Evolutionary conservation across 2,888 invertebrate species (phyloP).

Genomic region (Frankliniella fusca): DNA sequence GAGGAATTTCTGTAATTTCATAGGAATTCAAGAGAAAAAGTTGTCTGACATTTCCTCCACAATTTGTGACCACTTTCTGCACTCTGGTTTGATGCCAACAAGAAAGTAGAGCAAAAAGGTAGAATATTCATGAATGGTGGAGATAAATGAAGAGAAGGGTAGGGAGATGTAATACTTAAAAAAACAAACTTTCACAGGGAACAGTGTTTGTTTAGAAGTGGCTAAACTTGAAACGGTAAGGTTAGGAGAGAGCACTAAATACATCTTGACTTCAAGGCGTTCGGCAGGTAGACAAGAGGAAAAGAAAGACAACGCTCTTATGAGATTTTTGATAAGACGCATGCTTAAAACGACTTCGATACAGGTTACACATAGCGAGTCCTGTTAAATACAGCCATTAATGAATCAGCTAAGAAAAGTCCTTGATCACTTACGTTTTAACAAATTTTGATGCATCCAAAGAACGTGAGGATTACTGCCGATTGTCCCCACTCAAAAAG

Average conservation of each 20-base stretch:
- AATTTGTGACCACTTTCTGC: no score
- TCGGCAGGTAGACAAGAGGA: background rate
- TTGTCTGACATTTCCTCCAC: no score
- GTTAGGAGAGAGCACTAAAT: background rate
- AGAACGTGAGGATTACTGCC: background rate
- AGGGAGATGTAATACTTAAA: background rate
- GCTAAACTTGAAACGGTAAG: background rate
- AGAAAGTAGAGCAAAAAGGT: background rate
- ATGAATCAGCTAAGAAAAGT: conserved; percentile 6
- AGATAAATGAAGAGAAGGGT: background rate
- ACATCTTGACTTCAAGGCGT: background rate
- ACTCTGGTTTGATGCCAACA: background rate
- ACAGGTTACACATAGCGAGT: no score
- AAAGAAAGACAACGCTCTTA: background rate
- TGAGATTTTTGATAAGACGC: background rate
- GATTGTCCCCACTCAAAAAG: background rate
- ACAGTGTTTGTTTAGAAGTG: background rate
- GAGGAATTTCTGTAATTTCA: no score
- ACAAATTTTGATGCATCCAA: background rate
- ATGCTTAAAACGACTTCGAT: no score
- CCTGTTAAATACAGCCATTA: background rate
- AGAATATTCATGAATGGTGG: background rate
- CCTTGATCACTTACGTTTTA: conserved; percentile 17
- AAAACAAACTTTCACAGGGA: background rate
- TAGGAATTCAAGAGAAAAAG: no score